Evolutionary conservation across 2,113 vertebrate species (phyloP).

Genomic region (Platichthys flesus): DNA sequence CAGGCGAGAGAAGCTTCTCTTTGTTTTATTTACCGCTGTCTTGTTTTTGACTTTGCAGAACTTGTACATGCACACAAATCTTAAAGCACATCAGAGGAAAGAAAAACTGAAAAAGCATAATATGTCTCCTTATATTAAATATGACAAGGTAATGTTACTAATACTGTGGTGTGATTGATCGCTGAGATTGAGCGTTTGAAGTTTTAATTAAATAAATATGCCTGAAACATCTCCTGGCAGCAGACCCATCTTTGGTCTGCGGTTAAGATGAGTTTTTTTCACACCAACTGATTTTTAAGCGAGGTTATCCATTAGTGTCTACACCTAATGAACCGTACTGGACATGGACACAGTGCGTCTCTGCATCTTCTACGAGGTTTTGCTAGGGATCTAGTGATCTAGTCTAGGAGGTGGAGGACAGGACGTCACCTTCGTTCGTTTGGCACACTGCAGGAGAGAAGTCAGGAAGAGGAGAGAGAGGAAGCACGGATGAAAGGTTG

Average conservation of each 20-base stretch:
- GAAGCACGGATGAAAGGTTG: slow-evolving; percentile 49
- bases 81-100: too few relatives aligned
- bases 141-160: too few relatives aligned
- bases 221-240: background rate
- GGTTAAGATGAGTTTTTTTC: slow-evolving; percentile 56
- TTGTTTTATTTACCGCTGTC: too few relatives aligned
- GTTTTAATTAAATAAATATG: background rate
- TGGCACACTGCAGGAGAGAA: slow-evolving; percentile 69
- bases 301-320: slow-evolving; percentile 26
- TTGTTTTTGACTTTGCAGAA: too few relatives aligned
- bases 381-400: slow-evolving; percentile 58
- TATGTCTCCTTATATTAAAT: too few relatives aligned
- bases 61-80: too few relatives aligned
- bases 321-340: slow-evolving; percentile 31
- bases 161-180: too few relatives aligned
- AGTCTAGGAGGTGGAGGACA: slow-evolving; percentile 62
- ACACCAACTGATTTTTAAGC: slow-evolving; percentile 8
- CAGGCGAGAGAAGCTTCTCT: too few relatives aligned
- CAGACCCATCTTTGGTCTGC: background rate
- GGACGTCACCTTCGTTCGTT: slow-evolving; percentile 72
- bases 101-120: too few relatives aligned
- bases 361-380: slow-evolving; percentile 32
- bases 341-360: slow-evolving; percentile 29
- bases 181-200: too few relatives aligned
- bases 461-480: slow-evolving; percentile 57